These are phyloP conservation scores for Ylistrum balloti DNA, from an alignment of 1,140 invertebrate genomes.

Conservation along the genomic window DNA sequence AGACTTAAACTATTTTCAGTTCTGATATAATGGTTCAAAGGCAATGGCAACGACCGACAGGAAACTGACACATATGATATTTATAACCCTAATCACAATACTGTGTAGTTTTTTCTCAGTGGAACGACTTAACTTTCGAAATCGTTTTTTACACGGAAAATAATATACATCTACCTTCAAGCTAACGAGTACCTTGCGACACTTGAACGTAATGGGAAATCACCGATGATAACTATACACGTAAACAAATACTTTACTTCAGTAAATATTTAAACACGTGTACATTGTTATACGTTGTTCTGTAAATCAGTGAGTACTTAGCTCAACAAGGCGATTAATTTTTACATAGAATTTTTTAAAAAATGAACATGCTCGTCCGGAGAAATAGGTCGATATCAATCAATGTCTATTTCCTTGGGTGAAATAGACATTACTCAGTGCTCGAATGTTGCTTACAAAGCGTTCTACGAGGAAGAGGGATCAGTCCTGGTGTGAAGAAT, in stretches of 20 bases:
- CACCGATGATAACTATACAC: not conserved
- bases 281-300: not conserved
- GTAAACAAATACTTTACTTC: slow-evolving; percentile 2
- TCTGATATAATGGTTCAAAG: no score
- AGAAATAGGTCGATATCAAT: not conserved
- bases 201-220: not conserved
- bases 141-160: not conserved
- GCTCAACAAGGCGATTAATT: not conserved
- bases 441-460: slow-evolving; percentile 1
- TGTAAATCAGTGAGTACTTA: not conserved
- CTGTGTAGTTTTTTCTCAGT: no score
- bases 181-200: not conserved
- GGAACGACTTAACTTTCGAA: no score
- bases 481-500: not conserved
- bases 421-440: not conserved
- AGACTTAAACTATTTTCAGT: no score
- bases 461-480: not conserved
- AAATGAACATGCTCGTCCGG: not conserved
- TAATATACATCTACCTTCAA: not conserved
- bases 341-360: not conserved
- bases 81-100: no score
- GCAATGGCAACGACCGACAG: no score
- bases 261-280: not conserved
- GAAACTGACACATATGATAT: no score
- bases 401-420: not conserved